A percentile compares a stretch with the other conserved stretches of the same genome.
Evolutionary conservation across 2,797 vertebrate genomes (phyloP).

Genomic region (Tragelaphus oryx): DNA sequence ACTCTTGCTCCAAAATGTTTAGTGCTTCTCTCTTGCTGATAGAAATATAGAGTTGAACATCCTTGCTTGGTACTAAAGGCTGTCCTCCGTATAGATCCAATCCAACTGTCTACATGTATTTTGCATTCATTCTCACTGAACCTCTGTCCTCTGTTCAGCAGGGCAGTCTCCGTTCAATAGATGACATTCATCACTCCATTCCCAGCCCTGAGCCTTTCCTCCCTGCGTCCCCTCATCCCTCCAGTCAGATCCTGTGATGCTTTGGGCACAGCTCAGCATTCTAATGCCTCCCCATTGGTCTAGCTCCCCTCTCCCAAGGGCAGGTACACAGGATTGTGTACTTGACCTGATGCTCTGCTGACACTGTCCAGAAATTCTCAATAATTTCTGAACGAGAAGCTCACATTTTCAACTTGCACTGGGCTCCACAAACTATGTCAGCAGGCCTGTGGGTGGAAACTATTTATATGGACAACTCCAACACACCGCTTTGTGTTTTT

Average conservation of each 20-base stretch:
- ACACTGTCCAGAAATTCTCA: background rate
- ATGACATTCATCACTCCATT: background rate
- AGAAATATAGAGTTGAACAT: background rate
- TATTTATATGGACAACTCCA: background rate
- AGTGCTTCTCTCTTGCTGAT: background rate
- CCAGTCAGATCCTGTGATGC: background rate
- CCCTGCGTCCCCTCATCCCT: background rate
- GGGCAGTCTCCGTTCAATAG: background rate
- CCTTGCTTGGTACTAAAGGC: background rate
- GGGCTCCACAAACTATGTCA: background rate
- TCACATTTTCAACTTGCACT: background rate
- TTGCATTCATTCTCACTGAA: background rate
- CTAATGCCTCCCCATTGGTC: fast-evolving
- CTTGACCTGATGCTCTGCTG: too few species aligned
- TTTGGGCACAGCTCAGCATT: background rate
- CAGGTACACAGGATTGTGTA: background rate
- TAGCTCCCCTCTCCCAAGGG: background rate
- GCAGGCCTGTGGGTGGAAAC: background rate
- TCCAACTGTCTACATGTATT: background rate
- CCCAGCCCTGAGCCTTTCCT: background rate
- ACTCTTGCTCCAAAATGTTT: background rate
- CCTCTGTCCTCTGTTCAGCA: background rate
- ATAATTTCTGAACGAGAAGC: background rate
- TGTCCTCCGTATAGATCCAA: background rate
- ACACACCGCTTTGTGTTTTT: background rate